Conservation (phyloP, 2,797 vertebrate species). For the Alca torda region DNA sequence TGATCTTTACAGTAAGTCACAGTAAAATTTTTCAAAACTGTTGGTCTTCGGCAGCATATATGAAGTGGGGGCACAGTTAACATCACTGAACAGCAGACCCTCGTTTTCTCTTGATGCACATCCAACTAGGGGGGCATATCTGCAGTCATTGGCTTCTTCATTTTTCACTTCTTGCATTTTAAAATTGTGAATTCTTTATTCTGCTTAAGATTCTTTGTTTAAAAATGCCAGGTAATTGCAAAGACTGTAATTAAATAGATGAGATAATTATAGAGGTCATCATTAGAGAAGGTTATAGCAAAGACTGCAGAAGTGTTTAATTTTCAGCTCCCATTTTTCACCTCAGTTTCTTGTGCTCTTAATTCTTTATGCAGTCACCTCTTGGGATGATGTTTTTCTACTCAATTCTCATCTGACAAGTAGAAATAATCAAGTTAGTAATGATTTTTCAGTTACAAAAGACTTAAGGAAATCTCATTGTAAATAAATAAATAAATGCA, state of each 20-base stretch:
- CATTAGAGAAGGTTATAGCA: not conserved
- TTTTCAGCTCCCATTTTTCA: constrained; percentile 31
- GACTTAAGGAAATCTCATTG: not conserved
- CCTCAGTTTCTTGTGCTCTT: not conserved
- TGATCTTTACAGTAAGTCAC: not conserved
- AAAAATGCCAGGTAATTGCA: not conserved
- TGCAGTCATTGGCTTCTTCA: not conserved
- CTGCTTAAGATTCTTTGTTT: constrained; percentile 6
- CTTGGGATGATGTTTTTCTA: not conserved
- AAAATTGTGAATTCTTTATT: not conserved
- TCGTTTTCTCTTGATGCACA: not conserved
- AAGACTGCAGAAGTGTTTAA: not conserved
- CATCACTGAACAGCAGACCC: not conserved
- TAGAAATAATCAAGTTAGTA: not conserved
- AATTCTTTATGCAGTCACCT: not conserved
- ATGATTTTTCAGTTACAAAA: constrained; percentile 8
- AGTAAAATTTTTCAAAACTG: not conserved
- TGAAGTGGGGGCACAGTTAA: not conserved
- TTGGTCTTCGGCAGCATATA: not conserved
- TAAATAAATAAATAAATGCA: not conserved
- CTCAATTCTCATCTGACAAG: not conserved
- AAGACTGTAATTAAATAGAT: constrained; percentile 54
- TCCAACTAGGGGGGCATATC: not conserved
- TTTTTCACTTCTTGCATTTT: not conserved
- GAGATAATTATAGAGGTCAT: constrained; percentile 60